These are phyloP conservation scores for Philereme transversata DNA, from an alignment of 2,888 invertebrate genomes.

Conservation along the genomic window DNA sequence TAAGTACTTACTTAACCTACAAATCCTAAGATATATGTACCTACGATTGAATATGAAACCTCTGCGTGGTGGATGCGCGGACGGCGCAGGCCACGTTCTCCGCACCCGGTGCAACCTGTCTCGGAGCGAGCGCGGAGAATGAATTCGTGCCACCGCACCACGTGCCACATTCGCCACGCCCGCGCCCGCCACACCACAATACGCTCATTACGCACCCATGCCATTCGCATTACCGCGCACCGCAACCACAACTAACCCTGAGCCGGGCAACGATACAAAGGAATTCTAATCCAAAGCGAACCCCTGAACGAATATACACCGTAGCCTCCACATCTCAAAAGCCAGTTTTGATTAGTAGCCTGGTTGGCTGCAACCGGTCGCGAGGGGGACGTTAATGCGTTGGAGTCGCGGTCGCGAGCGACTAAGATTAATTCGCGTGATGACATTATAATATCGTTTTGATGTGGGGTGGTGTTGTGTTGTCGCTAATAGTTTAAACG, in stretches of 20 bases:
- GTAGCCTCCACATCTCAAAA: not conserved
- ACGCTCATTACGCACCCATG: conserved; percentile 57
- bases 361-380: conserved; percentile 16
- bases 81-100: conserved; percentile 26
- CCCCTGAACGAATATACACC: not conserved
- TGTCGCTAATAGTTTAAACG: conserved; percentile 47
- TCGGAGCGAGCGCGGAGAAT: conserved; percentile 25
- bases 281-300: conserved; percentile 9
- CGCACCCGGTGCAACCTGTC: conserved; percentile 23
- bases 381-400: conserved; percentile 46
- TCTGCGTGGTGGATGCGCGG: not conserved
- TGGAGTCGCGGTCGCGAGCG: conserved; percentile 58
- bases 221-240: conserved; percentile 20
- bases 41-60: too few species aligned
- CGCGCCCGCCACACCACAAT: conserved; percentile 37
- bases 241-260: not conserved
- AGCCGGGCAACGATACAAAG: conserved; percentile 6
- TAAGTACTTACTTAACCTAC: too few species aligned
- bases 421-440: conserved; percentile 72
- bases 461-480: conserved; percentile 55
- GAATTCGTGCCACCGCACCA: conserved; percentile 56
- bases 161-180: conserved; percentile 49
- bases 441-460: conserved; percentile 69
- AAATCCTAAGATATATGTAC: too few species aligned
- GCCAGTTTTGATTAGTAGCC: not conserved